phyloP scores from a whole-genome alignment of 2,888 invertebrate species.

The Polydrusus cervinus region DNA sequence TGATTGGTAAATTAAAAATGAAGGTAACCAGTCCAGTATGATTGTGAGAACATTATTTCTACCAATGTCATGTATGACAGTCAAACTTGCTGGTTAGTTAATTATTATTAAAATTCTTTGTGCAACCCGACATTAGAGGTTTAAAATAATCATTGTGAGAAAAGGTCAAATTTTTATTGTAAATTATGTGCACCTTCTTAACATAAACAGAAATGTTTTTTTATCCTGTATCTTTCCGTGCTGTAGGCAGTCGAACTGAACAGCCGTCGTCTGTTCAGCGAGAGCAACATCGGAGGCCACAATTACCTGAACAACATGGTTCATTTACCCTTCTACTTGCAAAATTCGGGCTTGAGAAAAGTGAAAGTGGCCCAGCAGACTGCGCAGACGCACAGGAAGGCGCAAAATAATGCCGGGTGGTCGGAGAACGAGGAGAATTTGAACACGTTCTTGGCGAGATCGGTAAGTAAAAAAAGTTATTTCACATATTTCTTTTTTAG shows the following conservation, averaged over 20 bases:
- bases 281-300: conserved; percentile 95
- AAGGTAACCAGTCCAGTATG: too few species aligned
- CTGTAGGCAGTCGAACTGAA: conserved; percentile 90
- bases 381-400: conserved; percentile 75
- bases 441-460: conserved; percentile 72
- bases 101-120: too few species aligned
- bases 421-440: conserved; percentile 75
- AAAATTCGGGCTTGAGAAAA: conserved; percentile 94
- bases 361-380: conserved; percentile 91
- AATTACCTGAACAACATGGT: conserved; percentile 96
- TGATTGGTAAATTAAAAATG: too few species aligned
- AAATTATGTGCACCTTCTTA: too few species aligned
- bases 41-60: too few species aligned
- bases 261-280: conserved; percentile 89
- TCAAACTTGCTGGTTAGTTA: too few species aligned
- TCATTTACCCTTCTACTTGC: conserved; percentile 97
- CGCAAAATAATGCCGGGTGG: conserved; percentile 65
- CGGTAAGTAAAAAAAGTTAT: conserved; percentile 69
- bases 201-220: too few species aligned
- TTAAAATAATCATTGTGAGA: too few species aligned
- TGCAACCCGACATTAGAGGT: too few species aligned
- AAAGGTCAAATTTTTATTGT: too few species aligned
- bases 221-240: neutral
- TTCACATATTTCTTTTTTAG: too few species aligned
- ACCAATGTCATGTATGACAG: too few species aligned